These are phyloP conservation scores for Symphodus melops DNA, from an alignment of 2,113 vertebrate species.

Conservation along the genomic window DNA sequence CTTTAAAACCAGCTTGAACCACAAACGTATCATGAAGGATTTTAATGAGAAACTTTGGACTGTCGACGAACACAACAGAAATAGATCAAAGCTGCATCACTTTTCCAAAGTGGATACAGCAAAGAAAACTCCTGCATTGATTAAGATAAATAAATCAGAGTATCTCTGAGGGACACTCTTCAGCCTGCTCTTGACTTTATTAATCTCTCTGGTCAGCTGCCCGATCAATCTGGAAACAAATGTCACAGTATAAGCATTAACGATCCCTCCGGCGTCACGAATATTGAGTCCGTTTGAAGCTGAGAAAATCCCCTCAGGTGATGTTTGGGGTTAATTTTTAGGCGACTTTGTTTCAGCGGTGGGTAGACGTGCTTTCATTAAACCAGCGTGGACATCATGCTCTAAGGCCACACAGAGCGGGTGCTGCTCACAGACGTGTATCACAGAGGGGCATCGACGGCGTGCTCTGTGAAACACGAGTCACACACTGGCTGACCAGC, in stretches of 20 bases:
- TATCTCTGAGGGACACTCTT: no score
- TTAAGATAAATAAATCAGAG: no score
- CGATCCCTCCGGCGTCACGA: neutral
- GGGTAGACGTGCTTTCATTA: neutral
- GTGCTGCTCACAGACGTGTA: slow-evolving; percentile 24
- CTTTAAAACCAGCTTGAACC: neutral
- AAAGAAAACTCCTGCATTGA: no score
- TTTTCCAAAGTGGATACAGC: neutral
- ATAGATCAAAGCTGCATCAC: neutral
- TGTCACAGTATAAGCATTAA: neutral
- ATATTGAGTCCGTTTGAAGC: neutral
- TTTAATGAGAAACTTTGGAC: neutral
- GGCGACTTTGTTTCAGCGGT: neutral
- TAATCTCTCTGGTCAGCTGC: neutral
- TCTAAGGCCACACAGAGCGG: neutral
- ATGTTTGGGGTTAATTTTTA: neutral
- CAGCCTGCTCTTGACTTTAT: neutral
- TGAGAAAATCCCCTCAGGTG: no score
- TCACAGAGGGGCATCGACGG: slow-evolving; percentile 4
- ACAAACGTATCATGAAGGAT: neutral
- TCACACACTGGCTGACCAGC: slow-evolving; percentile 36
- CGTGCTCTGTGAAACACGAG: slow-evolving; percentile 12
- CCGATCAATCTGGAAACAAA: neutral
- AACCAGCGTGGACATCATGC: neutral
- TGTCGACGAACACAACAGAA: neutral